phyloP scores from a whole-genome alignment of 2,888 invertebrate species.

The Netelia melanura region DNA sequence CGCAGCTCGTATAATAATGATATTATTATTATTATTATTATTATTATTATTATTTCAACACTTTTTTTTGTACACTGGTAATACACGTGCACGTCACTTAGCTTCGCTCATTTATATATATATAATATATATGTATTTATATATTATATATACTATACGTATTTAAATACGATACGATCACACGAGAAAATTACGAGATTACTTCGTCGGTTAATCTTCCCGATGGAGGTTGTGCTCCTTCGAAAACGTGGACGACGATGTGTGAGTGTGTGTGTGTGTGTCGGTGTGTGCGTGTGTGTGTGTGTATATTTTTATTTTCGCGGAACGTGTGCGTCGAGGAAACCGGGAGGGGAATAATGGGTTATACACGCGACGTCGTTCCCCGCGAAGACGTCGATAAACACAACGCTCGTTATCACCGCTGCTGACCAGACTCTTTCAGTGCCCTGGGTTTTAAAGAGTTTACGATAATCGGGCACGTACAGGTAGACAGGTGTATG shows the following conservation, averaged over 20 bases:
- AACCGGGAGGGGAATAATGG: constrained; percentile 7
- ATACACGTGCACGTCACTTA: constrained; percentile 74
- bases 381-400: constrained; percentile 60
- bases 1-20: constrained; percentile 53
- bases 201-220: constrained; percentile 31
- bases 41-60: constrained; percentile 58
- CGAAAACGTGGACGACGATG: not conserved
- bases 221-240: not conserved
- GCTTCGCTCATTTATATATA: constrained; percentile 45
- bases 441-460: constrained; percentile 27
- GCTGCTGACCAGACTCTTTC: constrained; percentile 34
- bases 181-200: constrained; percentile 45
- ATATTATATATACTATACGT: constrained; percentile 7
- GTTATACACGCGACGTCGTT: constrained; percentile 57
- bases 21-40: constrained; percentile 41
- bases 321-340: not conserved
- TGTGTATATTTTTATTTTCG: not conserved
- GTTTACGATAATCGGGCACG: constrained; percentile 48
- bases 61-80: constrained; percentile 71
- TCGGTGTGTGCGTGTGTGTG: too few relatives aligned
- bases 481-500: constrained; percentile 28
- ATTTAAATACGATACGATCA: constrained; percentile 38
- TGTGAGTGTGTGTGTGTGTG: too few relatives aligned
- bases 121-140: constrained; percentile 18
- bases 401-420: constrained; percentile 52